Base-by-base conservation (phyloP, 1,140 invertebrate species). In the Drosophila nebulosa region DNA sequence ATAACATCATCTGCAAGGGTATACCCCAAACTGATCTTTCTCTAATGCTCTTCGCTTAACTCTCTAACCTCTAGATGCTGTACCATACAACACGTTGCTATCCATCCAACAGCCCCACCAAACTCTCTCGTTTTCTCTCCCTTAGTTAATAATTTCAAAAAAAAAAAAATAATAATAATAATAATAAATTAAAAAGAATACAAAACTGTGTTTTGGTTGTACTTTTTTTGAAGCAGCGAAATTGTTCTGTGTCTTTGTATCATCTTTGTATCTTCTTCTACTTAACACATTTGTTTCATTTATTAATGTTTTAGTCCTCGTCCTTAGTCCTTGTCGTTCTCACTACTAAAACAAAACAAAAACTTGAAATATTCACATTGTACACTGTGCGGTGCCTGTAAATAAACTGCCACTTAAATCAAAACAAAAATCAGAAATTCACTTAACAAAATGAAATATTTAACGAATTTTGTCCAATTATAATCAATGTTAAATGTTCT, bases 341-440 rank as follows among this genome's bases (percentile, higher is more conserved):
- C 73, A 78, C 74, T 73, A 86, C 81, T 90, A 80, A 80, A 72
- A 71, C 59, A 64, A 86, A 89, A 78, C 67, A 42, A 14, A 67
- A 79, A 69, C 72, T 86, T 83, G 73, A 79, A 75, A 79, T 78
- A 70, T 21, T 89, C 78, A 78, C 69, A 73, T 73, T 90, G n/a
- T n/a, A 84, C 88, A 90, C 79, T 88, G 88, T 90, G 88, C 74
- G 79, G 84, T 90, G 88, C 83, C 88, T 90, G 88, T 90, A 90
- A 69, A 90, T 90, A 90, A 67, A 84, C 77, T 89, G 85, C 85
- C 85, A 80, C 56, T 70, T 51, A 68, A 78, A 53, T 68, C 65
- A 67, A n/a, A 56, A 65, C 72, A 57, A 84, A 64, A 51, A 59
- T 32, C 68, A 69, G 53, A 22, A 26, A 16, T 39, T 58, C 3